Evolutionary conservation across 2,888 invertebrate species (phyloP).

Genomic region (Lamproptera curius): DNA sequence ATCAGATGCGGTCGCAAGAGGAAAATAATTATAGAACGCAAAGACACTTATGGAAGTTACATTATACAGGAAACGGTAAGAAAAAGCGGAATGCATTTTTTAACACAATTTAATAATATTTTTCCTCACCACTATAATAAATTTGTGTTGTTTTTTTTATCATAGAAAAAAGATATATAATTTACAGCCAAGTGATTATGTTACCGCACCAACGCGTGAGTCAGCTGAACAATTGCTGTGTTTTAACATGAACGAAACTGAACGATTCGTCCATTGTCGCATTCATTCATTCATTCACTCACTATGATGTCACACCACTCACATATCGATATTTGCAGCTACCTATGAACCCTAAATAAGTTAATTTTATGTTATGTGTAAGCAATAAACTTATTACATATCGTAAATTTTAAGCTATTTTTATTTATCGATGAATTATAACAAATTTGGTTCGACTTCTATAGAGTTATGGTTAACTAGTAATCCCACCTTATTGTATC

Average conservation of each 20-base stretch:
- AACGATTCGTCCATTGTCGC: no score
- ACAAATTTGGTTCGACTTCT: no score
- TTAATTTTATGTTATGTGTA: not conserved
- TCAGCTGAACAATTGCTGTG: not conserved
- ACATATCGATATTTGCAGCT: not conserved
- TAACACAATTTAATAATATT: slow-evolving; percentile 32
- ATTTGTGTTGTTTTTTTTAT: slow-evolving; percentile 42
- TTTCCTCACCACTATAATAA: slow-evolving; percentile 32
- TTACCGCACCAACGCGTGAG: slow-evolving; percentile 18
- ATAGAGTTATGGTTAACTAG: no score
- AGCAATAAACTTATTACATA: not conserved
- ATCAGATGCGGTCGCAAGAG: no score
- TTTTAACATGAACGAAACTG: no score
- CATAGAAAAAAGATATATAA: slow-evolving; percentile 34
- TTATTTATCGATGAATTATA: no score
- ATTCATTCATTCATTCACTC: no score
- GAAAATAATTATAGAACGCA: no score
- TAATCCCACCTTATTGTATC: not conserved
- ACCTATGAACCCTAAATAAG: not conserved
- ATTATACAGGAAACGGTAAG: no score
- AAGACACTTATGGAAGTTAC: no score
- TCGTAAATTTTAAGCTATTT: no score
- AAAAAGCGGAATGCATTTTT: slow-evolving; percentile 22
- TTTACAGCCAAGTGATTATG: slow-evolving; percentile 38
- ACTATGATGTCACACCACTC: no score